Evolutionary conservation across 2,888 invertebrate genomes (phyloP).

Genomic region (Baronia brevicornis): DNA sequence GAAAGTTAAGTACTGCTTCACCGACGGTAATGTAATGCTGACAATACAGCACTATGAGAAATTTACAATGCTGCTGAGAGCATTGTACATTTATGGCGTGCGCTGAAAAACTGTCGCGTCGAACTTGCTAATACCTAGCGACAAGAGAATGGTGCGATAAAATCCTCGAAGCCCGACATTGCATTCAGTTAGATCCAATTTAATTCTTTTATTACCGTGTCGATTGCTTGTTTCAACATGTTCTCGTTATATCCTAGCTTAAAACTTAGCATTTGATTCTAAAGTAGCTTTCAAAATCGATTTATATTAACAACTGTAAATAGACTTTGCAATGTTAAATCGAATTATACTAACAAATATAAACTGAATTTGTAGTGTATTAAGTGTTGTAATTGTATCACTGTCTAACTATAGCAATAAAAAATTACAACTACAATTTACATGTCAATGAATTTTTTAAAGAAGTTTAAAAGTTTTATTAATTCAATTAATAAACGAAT

Average conservation of each 20-base stretch:
- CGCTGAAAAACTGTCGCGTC: not conserved
- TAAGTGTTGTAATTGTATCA: too few species aligned
- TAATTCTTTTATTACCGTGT: slow-evolving; percentile 3
- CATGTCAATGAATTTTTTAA: too few species aligned
- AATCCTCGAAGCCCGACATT: slow-evolving; percentile 24
- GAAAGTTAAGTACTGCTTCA: not conserved
- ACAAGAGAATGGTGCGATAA: slow-evolving; percentile 40
- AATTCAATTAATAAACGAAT: too few species aligned
- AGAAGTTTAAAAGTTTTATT: too few species aligned
- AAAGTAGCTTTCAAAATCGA: not conserved
- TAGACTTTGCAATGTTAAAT: too few species aligned
- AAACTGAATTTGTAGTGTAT: too few species aligned
- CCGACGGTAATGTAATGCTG: not conserved
- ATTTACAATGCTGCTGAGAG: not conserved
- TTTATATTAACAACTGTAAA: not conserved
- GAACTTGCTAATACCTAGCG: slow-evolving; percentile 23
- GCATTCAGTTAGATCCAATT: slow-evolving; percentile 6
- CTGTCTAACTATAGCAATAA: too few species aligned
- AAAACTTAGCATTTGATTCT: not conserved
- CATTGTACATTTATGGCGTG: too few species aligned
- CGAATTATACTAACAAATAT: too few species aligned
- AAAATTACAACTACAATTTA: too few species aligned
- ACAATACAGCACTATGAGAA: not conserved
- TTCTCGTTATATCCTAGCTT: not conserved
- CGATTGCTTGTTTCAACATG: too few species aligned